Evolutionary conservation across 2,797 vertebrate species (phyloP).

Genomic region (Sebastes elongatus): DNA sequence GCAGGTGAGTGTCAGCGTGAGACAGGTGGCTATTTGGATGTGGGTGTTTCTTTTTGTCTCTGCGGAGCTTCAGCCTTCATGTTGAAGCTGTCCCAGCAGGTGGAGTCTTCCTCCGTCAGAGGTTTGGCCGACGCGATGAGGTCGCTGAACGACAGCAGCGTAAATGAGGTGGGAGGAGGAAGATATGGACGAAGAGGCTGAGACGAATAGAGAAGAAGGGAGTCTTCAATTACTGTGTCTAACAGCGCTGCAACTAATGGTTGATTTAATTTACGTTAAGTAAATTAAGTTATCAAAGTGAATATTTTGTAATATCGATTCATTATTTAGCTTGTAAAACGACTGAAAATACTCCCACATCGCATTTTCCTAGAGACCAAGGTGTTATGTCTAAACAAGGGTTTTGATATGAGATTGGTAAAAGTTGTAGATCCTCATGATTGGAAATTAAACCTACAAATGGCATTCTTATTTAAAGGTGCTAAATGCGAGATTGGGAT

Average conservation of each 20-base stretch:
- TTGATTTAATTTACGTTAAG: neutral
- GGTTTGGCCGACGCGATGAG: slow-evolving; percentile 87
- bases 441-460: neutral
- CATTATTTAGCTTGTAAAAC: neutral
- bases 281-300: neutral
- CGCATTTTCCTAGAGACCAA: neutral
- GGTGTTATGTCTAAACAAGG: neutral
- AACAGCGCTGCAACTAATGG: neutral
- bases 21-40: slow-evolving; percentile 22
- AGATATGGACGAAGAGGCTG: slow-evolving; percentile 51
- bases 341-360: neutral
- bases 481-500: too few relatives aligned
- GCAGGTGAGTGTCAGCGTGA: slow-evolving; percentile 24
- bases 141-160: slow-evolving; percentile 87
- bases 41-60: slow-evolving; percentile 79
- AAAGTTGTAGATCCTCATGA: neutral
- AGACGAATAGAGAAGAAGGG: neutral
- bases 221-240: neutral
- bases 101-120: slow-evolving; percentile 87
- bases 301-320: neutral
- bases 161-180: slow-evolving; percentile 79
- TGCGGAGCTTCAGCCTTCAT: slow-evolving; percentile 86
- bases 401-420: neutral
- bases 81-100: slow-evolving; percentile 91
- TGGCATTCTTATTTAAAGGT: neutral